These are phyloP conservation scores for Danio rerio DNA, from an alignment of 2,113 vertebrate genomes.

Conservation along the genomic window DNA sequence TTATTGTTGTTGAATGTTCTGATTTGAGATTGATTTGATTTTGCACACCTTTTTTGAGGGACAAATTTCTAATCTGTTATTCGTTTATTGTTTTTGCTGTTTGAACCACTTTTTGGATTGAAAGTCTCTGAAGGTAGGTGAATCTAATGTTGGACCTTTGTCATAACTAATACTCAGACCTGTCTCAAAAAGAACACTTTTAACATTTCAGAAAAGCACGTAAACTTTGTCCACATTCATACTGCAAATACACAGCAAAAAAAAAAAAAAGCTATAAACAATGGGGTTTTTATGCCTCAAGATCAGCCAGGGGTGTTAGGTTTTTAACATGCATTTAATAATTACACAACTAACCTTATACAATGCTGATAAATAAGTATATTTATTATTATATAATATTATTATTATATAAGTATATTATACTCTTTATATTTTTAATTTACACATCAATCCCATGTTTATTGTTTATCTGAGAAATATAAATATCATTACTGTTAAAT, in stretches of 20 bases:
- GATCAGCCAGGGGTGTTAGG: no score
- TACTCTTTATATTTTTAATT: no score
- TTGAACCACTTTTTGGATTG: constrained; percentile 33
- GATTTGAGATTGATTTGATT: neutral
- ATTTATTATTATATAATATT: no score
- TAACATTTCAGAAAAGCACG: neutral
- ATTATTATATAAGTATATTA: no score
- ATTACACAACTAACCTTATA: no score
- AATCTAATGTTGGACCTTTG: neutral
- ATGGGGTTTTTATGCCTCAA: neutral
- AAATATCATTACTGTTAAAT: no score
- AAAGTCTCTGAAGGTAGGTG: constrained; percentile 88
- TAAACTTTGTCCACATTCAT: neutral
- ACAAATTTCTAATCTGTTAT: neutral
- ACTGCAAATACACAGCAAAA: neutral
- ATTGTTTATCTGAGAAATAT: no score
- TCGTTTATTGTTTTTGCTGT: constrained; percentile 27
- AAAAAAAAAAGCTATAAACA: neutral
- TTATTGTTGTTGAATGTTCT: constrained; percentile 1
- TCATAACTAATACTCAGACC: constrained; percentile 24
- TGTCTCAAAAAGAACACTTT: constrained; percentile 24
- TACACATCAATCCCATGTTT: no score
- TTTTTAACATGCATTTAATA: no score
- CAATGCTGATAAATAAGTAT: no score
- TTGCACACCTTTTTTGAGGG: no score